These are phyloP conservation scores for Sciurus niger DNA, from an alignment of 2,113 vertebrate species.

Conservation along the genomic window DNA sequence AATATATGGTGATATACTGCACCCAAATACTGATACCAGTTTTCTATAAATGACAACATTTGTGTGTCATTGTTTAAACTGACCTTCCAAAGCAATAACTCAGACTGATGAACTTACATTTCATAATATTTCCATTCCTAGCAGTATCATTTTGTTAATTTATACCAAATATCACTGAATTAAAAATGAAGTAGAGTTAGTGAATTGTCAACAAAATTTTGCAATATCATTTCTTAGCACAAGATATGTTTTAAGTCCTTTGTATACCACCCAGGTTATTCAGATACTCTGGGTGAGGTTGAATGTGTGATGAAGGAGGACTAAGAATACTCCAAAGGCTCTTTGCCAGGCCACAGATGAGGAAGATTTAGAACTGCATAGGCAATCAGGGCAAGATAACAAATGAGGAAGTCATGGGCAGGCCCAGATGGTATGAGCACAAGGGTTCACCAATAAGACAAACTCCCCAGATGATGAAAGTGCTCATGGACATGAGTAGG, in stretches of 20 bases:
- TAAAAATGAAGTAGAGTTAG: background rate
- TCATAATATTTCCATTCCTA: background rate
- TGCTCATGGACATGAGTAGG: too few relatives aligned
- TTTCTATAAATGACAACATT: background rate
- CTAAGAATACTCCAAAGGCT: background rate
- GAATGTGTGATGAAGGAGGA: background rate
- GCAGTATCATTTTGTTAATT: background rate
- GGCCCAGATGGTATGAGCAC: too few relatives aligned
- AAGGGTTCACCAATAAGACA: too few relatives aligned
- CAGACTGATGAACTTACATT: background rate
- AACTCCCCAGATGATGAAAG: too few relatives aligned
- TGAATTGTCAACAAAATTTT: conserved; percentile 1
- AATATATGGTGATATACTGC: background rate
- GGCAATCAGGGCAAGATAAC: too few relatives aligned
- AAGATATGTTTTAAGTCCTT: background rate
- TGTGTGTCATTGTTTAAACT: background rate
- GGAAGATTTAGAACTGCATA: too few relatives aligned
- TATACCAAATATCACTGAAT: background rate
- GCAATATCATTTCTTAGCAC: background rate
- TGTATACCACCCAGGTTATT: background rate
- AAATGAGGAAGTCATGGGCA: too few relatives aligned
- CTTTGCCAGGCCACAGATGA: background rate
- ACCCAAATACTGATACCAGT: background rate
- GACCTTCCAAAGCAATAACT: background rate
- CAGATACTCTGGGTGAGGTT: background rate